Evolutionary conservation across 2,113 vertebrate genomes (phyloP), one percentile per base, ranked within the genome.

Genomic region (Brachyhypopomus occidentalis): DNA sequence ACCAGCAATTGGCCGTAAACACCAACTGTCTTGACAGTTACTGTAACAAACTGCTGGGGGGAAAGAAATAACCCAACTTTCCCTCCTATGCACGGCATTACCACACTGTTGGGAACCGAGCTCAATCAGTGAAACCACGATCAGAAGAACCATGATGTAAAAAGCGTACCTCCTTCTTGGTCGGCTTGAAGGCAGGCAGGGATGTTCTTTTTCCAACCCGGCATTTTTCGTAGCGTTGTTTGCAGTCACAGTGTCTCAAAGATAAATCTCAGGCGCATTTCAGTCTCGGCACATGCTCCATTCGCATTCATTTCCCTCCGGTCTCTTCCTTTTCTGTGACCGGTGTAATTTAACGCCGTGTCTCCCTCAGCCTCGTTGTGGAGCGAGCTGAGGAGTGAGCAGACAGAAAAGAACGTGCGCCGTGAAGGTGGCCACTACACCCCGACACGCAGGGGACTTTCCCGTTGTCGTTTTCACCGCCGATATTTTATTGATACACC

Each of bases 141-240:
- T 1, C 30, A 30, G 36, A 6, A 66, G 20, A 30, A 56, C 9
- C 71, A 19, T 23, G 70, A 12, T 55, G 72, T 30, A 4, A 62
- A 30, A 22, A 60, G 12, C 80, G 34, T 89, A 95, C 94, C 96
- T 94, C 94, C 88, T 91, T 97, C 96, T 88, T 95, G 94, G 90
- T 97, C 96, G 89, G 96, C 94, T 93, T 98, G 96, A 86, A 98
- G 91, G 92, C 96, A 97, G 92, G 96, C 95, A 84, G 96, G 96
- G 91, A 98, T 98, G 89, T 95, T 98, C 92, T 96, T 97, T 94
- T 98, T 97, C 96, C 96, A 98, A 90, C 96, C 96, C 87, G 96
- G 96, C 96, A 98, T 98, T 89, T 87, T 30, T 30, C 30, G 84
- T 66, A 66, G 81, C 80, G 72, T 27, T 71, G 70, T 80, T 79